Evolutionary conservation across 2,113 vertebrate genomes (phyloP), one percentile per base, ranked within the genome.

Genomic region (Hylia prasina): DNA sequence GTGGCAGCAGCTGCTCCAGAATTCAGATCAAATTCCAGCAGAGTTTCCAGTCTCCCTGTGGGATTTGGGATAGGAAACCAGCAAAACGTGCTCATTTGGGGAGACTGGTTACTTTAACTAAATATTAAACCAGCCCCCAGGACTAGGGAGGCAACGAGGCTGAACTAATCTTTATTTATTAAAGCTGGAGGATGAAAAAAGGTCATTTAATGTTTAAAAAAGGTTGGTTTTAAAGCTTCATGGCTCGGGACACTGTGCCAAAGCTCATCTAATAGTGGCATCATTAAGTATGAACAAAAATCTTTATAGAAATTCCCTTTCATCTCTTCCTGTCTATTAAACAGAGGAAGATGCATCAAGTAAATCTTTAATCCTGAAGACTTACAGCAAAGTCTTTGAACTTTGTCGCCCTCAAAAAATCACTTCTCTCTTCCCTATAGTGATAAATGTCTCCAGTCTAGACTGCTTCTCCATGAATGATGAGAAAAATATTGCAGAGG

Each of bases 131-230:
- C 60, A 87, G 53, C 58, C 94, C 84, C 57, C 69, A 87, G 97
- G 94, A 97, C 56, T 47, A 88, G 83, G 19, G 37, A 69, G 28
- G 64, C 69, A 97, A 98, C 60, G 96, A 97, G 94, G 93, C 56
- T 40, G 60, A 94, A 82, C 84, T 94, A 77, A 87, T 80, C 96
- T 97, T 97, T 97, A 97, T 97, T 97, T 97, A 97, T 97, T 90
- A 95, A 48, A 96, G 84, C 85, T 83, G 83, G 90, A 15, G 47
- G 95, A 96, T 89, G 82, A 96, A 97, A 87, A 97, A 98, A 96
- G 94, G 96, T 97, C 96, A 98, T 96, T 98, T 93, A 97, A 97
- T 97, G 93, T 97, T 97, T 88, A 56, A 96, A 97, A 96, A 97
- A 97, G 96, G 70, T 95, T 80, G 25, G 93, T 90, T 97, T 98